phyloP scores from a whole-genome alignment of 2,888 invertebrate species.

The Halictus quadricinctus region DNA sequence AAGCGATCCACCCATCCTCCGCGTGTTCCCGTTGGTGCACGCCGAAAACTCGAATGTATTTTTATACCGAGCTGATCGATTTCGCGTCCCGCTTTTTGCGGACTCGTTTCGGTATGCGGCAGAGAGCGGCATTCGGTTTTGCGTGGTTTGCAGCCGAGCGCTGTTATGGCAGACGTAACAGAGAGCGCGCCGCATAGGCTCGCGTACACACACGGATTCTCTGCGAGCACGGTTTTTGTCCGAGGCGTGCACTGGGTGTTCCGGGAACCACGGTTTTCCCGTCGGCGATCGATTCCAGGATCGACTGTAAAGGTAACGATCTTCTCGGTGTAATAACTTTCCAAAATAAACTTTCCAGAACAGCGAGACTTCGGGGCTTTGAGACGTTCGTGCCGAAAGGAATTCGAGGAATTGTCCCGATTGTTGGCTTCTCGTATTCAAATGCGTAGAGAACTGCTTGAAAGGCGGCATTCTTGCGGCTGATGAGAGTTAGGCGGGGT shows the following conservation, averaged over 20 bases:
- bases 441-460: not conserved
- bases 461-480: not conserved
- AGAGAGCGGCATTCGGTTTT: constrained; percentile 58
- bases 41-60: constrained; percentile 53
- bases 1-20: not conserved
- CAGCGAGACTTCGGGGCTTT: not conserved
- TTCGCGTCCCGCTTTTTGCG: constrained; percentile 59
- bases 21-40: not conserved
- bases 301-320: constrained; percentile 2
- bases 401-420: not conserved
- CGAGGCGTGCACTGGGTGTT: constrained; percentile 18
- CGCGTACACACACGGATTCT: constrained; percentile 19
- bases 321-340: not conserved
- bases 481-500: not conserved
- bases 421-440: not conserved
- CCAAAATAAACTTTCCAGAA: not conserved
- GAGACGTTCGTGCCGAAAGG: not conserved
- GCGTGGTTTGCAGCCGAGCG: constrained; percentile 52
- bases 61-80: constrained; percentile 63
- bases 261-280: constrained; percentile 26
- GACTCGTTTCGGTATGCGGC: constrained; percentile 52
- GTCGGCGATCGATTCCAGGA: constrained; percentile 24
- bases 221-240: constrained; percentile 41
- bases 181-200: constrained; percentile 20
- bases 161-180: constrained; percentile 51